Evolutionary conservation across 2,888 invertebrate species (phyloP), one percentile per base, ranked within the genome.

Genomic region (Miltochrista miniata): DNA sequence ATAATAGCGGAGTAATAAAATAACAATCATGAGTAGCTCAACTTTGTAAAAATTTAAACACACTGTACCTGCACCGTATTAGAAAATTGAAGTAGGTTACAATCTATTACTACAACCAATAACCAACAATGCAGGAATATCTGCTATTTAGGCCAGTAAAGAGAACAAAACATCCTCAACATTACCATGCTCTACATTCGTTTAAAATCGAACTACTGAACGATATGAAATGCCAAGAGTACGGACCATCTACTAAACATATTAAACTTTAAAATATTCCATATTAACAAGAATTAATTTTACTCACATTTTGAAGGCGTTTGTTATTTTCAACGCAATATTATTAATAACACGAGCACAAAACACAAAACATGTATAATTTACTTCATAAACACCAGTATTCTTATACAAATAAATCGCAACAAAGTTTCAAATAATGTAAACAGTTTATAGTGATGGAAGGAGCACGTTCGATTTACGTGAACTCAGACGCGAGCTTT

Each of bases 381-480:
- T 59, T 71, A 69, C 58, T 59, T 60, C 59, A 62, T 64, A 72
- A 68, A 72, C 67, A 68, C 66, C 61, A 59, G 61, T 72, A 63
- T 46, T 61, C 55, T 68, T 73, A 76, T 72, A 81, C 73, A 79
- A 82, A 83, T 79, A 83, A 72, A 78, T 75, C 66, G 77, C 77
- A 77, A 88, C 85, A 80, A 64, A 59, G 49, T 61, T 61, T 71
- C 64, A 70, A n/a, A 83, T 77, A 83, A 81, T 76, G 83, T 79
- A 78, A 75, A 79, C 68, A 59, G 45, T 72, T 62, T 57, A 57
- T 56, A 56, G 48, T 52, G n/a, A n/a, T 43, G 10, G 55, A 52
- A 49, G 38, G 47, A 62, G 59, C 67, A 68, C 72, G 71, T 70
- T 68, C 62, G 61, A 51, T 58, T 63, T 54, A 61, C 63, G 76